Conservation (phyloP, 1,140 invertebrate species). For the Uloborus diversus region DNA sequence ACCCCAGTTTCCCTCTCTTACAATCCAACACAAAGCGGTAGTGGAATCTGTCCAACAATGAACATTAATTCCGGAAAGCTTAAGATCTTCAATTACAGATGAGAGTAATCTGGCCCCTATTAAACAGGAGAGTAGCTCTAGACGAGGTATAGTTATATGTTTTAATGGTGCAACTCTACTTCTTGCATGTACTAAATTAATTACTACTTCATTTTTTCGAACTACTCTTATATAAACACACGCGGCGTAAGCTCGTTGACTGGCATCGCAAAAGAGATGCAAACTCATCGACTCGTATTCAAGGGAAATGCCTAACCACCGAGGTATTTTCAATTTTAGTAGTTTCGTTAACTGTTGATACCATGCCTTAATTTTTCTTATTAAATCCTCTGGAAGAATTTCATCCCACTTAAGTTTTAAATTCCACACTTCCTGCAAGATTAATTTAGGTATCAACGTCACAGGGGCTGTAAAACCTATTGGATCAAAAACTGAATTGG, state of each 20-base stretch:
- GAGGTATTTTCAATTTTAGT: not conserved
- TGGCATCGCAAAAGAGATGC: slow-evolving; percentile 26
- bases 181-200: slow-evolving; percentile 27
- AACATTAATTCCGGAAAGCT: not conserved
- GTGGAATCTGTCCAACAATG: slow-evolving; percentile 36
- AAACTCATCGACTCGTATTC: not conserved
- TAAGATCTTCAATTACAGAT: not conserved
- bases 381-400: slow-evolving; percentile 1
- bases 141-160: not conserved
- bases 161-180: slow-evolving; percentile 6
- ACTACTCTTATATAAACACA: slow-evolving; percentile 13
- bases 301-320: not conserved
- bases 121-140: slow-evolving; percentile 12
- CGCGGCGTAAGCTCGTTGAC: not conserved
- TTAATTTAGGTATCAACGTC: slow-evolving; percentile 6
- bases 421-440: slow-evolving; percentile 23
- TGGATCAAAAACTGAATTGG: slow-evolving; percentile 6
- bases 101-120: not conserved
- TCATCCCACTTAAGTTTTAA: slow-evolving; percentile 31
- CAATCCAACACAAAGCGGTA: slow-evolving; percentile 1
- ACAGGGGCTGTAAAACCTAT: slow-evolving; percentile 9
- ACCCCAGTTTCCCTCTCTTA: not conserved
- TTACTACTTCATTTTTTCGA: not conserved
- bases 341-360: not conserved
- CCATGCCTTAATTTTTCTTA: slow-evolving; percentile 10